These are phyloP conservation scores for Spodoptera litura DNA, from an alignment of 1,140 invertebrate species.

Conservation along the genomic window DNA sequence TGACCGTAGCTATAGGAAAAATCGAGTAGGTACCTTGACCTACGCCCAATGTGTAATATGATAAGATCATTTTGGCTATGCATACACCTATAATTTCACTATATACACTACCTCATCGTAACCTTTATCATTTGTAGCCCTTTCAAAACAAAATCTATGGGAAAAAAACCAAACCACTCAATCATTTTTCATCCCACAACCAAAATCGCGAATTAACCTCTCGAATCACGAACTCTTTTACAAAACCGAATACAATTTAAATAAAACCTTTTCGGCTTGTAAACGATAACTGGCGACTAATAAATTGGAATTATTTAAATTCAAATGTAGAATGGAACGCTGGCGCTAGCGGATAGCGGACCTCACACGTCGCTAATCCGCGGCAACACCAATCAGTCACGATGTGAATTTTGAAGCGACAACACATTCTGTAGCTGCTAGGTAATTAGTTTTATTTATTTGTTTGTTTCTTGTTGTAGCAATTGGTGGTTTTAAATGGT, in stretches of 20 bases:
- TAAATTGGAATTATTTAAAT: conserved; percentile 42
- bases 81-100: no score
- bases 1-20: no score
- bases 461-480: neutral
- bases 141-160: no score
- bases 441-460: conserved; percentile 15
- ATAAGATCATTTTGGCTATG: no score
- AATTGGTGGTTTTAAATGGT: neutral
- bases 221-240: neutral
- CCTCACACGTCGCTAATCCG: conserved; percentile 30
- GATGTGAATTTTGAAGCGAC: neutral
- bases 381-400: conserved; percentile 15
- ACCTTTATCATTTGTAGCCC: no score
- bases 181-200: no score
- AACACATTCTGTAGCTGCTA: conserved; percentile 7
- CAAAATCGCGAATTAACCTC: no score
- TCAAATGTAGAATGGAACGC: conserved; percentile 25
- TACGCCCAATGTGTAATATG: no score
- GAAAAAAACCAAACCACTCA: no score
- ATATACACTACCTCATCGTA: no score
- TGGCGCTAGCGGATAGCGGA: conserved; percentile 32
- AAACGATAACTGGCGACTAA: neutral
- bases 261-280: neutral
- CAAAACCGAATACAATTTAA: neutral
- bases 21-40: no score